These are phyloP conservation scores for Decapterus maruadsi DNA, from an alignment of 2,797 vertebrate genomes.

Conservation along the genomic window DNA sequence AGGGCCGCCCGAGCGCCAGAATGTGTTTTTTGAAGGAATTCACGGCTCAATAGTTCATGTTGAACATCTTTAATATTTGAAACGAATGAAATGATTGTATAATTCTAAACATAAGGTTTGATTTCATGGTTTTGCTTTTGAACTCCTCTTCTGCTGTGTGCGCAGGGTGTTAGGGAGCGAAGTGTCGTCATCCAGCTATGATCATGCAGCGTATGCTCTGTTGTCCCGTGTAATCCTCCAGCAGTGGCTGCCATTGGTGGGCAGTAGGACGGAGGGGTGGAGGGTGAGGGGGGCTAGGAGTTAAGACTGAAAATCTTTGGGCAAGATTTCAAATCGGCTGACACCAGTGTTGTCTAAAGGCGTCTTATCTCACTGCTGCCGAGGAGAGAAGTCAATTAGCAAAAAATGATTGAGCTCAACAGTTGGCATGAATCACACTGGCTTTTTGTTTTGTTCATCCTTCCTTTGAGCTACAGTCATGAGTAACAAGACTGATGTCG, in stretches of 20 bases:
- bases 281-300: conserved; percentile 47
- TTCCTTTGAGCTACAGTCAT: not conserved
- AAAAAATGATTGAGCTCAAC: conserved; percentile 27
- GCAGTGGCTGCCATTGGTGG: conserved; percentile 58
- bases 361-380: conserved; percentile 61
- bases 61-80: not conserved
- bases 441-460: conserved; percentile 1
- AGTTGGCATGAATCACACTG: conserved; percentile 21
- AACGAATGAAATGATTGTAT: not conserved
- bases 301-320: conserved; percentile 69
- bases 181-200: conserved; percentile 60
- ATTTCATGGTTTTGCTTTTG: not conserved
- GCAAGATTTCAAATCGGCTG: conserved; percentile 57
- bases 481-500: conserved; percentile 29
- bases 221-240: conserved; percentile 74
- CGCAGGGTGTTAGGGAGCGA: conserved; percentile 38
- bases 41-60: not conserved
- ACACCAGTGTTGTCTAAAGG: conserved; percentile 40
- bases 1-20: not conserved
- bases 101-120: not conserved
- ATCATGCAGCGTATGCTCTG: conserved; percentile 66
- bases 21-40: not conserved
- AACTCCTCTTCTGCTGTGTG: conserved; percentile 26
- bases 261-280: conserved; percentile 17
- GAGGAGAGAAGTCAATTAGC: conserved; percentile 20